phyloP scores from a whole-genome alignment of 1,140 invertebrate species.

The Rhyzopertha dominica region DNA sequence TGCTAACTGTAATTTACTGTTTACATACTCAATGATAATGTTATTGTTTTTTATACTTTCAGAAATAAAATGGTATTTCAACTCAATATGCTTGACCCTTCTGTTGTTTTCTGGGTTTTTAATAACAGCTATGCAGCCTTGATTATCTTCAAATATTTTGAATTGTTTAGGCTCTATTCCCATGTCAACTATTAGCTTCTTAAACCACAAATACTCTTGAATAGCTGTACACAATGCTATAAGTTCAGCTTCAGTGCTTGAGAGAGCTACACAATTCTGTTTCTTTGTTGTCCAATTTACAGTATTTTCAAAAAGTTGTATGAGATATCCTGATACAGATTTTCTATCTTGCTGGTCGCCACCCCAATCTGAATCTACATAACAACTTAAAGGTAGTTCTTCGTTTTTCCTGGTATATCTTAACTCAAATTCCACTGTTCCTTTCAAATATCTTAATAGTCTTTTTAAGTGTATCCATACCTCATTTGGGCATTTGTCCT shows the following conservation, averaged over 20 bases:
- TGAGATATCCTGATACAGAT: slow-evolving; percentile 27
- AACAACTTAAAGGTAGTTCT: slow-evolving; percentile 15
- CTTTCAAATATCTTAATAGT: slow-evolving; percentile 44
- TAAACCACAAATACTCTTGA: slow-evolving; percentile 28
- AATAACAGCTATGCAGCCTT: slow-evolving; percentile 37
- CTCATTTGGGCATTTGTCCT: slow-evolving; percentile 6
- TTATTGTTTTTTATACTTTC: slow-evolving; percentile 18
- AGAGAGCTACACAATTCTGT: slow-evolving; percentile 20
- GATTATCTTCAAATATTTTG: slow-evolving; percentile 32
- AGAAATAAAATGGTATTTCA: slow-evolving; percentile 25
- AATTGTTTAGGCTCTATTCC: slow-evolving; percentile 11
- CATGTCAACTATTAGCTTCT: slow-evolving; percentile 32
- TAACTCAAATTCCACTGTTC: slow-evolving; percentile 32
- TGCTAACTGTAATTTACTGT: slow-evolving; percentile 16
- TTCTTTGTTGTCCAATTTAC: slow-evolving; percentile 24
- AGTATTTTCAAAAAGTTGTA: slow-evolving; percentile 31
- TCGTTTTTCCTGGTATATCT: slow-evolving; percentile 19
- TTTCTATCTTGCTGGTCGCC: slow-evolving; percentile 32
- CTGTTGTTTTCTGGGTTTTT: slow-evolving; percentile 37
- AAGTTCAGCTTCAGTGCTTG: slow-evolving; percentile 51
- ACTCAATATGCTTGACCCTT: slow-evolving; percentile 32
- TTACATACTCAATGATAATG: slow-evolving; percentile 16
- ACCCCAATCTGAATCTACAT: slow-evolving; percentile 40
- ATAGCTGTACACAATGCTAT: slow-evolving; percentile 21
- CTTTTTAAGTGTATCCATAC: slow-evolving; percentile 23